phyloP scores from a whole-genome alignment of 1,140 invertebrate genomes.

The Cherax quadricarinatus region DNA sequence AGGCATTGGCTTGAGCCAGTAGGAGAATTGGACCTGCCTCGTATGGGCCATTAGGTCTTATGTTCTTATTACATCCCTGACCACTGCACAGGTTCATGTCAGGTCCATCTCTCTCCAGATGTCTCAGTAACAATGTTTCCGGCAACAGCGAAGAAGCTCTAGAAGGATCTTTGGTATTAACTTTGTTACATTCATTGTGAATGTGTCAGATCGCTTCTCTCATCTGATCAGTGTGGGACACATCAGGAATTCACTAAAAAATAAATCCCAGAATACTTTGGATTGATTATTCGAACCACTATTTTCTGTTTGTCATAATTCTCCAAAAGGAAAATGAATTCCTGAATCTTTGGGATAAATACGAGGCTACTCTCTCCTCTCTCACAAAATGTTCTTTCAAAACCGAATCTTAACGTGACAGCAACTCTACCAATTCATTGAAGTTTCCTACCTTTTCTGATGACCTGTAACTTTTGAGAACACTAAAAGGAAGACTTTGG shows the following conservation, averaged over 20 bases:
- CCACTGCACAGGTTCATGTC: neutral
- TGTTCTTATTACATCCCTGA: too few relatives aligned
- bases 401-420: slow-evolving; percentile 36
- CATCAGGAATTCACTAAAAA: slow-evolving; percentile 32
- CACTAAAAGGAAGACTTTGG: slow-evolving; percentile 33
- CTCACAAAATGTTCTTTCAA: slow-evolving; percentile 23
- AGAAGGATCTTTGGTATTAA: slow-evolving; percentile 12
- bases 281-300: neutral
- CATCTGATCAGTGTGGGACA: slow-evolving; percentile 30
- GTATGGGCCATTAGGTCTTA: too few relatives aligned
- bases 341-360: neutral
- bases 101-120: slow-evolving; percentile 22
- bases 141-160: slow-evolving; percentile 4
- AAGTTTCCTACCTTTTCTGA: slow-evolving; percentile 14
- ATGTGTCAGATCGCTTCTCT: neutral
- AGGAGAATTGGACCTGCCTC: too few relatives aligned
- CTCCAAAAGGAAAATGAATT: too few relatives aligned
- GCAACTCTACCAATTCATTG: slow-evolving; percentile 18
- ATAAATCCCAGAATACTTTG: slow-evolving; percentile 10
- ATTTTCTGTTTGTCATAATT: neutral
- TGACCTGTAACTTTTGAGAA: neutral
- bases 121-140: neutral
- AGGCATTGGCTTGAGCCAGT: too few relatives aligned
- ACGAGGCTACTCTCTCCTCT: neutral
- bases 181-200: too few relatives aligned